Percentiles rank a stretch among this genome's conserved stretches.
phyloP scores from a whole-genome alignment of 2,888 invertebrate species.

The Napeogenes inachia region DNA sequence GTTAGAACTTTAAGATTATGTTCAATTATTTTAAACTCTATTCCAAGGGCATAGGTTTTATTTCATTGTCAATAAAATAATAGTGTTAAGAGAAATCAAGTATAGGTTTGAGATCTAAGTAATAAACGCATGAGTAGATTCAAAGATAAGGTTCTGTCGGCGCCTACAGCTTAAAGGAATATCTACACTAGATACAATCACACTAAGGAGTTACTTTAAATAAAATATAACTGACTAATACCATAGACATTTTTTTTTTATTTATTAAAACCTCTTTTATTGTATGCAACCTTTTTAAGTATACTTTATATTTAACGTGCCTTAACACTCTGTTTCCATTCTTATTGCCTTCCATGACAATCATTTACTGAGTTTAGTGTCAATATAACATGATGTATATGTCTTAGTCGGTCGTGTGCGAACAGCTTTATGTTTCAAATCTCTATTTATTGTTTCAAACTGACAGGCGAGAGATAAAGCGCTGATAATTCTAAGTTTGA shows the following conservation, averaged over 20 bases:
- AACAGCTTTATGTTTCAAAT: constrained; percentile 37
- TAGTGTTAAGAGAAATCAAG: constrained; percentile 41
- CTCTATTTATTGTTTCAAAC: constrained; percentile 45
- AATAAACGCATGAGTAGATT: constrained; percentile 59
- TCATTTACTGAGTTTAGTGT: neutral
- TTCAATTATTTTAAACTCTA: constrained; percentile 23
- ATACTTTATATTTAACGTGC: no score
- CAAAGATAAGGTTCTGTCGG: constrained; percentile 41
- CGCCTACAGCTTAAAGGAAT: constrained; percentile 17
- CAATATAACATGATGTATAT: neutral
- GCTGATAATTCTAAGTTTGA: constrained; percentile 22
- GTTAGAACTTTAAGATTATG: constrained; percentile 11
- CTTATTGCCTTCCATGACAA: no score
- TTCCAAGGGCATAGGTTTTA: constrained; percentile 12
- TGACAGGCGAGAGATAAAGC: constrained; percentile 28
- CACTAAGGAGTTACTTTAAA: neutral
- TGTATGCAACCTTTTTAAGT: no score
- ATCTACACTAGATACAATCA: neutral
- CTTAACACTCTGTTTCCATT: no score
- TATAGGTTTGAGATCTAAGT: constrained; percentile 47
- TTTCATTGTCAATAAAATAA: constrained; percentile 30
- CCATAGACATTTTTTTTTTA: no score
- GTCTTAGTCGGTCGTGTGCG: constrained; percentile 13
- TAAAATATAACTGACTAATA: neutral
- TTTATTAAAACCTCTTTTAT: no score